Evolutionary conservation across 2,113 vertebrate species (phyloP).

Genomic region (Callipepla californica): DNA sequence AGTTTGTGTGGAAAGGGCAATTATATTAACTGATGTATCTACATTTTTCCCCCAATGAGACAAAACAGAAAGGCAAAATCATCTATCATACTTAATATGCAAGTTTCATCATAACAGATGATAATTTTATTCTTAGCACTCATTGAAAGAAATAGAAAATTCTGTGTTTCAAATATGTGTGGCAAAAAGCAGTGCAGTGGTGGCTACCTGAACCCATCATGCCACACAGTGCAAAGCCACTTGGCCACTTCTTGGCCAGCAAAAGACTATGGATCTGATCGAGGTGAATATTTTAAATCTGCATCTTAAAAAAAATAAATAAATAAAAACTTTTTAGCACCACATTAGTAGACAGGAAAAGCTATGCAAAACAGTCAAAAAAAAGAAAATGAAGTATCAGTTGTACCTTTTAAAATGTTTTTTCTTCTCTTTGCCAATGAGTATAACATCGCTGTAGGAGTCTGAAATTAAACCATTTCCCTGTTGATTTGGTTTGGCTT

Average conservation of each 20-base stretch:
- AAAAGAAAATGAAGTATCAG: background rate
- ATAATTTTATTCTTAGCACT: background rate
- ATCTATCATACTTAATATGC: background rate
- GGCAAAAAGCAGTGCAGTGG: background rate
- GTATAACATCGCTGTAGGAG: conserved; percentile 13
- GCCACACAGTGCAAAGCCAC: background rate
- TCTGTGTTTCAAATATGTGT: background rate
- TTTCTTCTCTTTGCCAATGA: background rate
- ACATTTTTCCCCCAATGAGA: background rate
- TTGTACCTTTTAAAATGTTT: background rate
- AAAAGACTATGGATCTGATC: background rate
- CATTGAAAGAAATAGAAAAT: background rate
- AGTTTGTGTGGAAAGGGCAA: background rate
- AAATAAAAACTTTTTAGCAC: background rate
- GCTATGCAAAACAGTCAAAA: conserved; percentile 5
- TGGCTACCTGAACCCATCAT: background rate
- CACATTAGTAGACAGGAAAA: background rate
- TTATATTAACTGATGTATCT: background rate
- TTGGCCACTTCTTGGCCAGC: background rate
- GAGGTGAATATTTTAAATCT: background rate
- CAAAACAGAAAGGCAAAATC: background rate
- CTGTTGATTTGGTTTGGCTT: conserved; percentile 38
- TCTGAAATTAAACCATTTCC: conserved; percentile 60
- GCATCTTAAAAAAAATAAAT: background rate
- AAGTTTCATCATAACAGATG: background rate